Evolutionary conservation across 1,140 invertebrate genomes (phyloP), one percentile per base, ranked within the genome.

Genomic region (Drosophila orena): DNA sequence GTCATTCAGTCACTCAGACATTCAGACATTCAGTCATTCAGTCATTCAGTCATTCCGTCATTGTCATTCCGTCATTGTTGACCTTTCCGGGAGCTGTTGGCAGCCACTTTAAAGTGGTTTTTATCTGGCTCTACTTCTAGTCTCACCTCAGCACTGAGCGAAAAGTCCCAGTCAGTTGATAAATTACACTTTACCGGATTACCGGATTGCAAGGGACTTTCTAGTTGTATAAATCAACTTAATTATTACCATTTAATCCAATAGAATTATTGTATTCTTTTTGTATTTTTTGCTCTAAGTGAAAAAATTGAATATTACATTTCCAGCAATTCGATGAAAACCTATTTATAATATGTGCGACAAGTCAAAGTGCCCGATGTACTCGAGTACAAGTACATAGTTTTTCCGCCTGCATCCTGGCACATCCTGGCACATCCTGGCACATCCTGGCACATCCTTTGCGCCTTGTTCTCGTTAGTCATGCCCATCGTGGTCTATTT

Each of bases 51-150:
- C 47, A 37, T 62, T 74, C 35, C 38, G 38, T 46, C 58, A 44
- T 61, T 61, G 17, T 17, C 17, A 62, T 59, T 61, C 53, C 35
- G 24, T 61, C 44, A 52, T 52, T 52, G 84, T 88, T 86, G 83
- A 88, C 81, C 79, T 81, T 88, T 84, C 59, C 71, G 74, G 55
- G 30, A 68, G 34, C 53, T 57, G 37, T 44, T 73, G 34, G 55
- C 53, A 61, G 60, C 61, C 46, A 47, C 68, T 57, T 34, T 34
- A 50, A 15, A 50, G n/a, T 65, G 59, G 60, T 68, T 27, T 65
- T 64, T 66, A 65, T 54, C 55, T 49, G n/a, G 27, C 17, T 27
- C n/a, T 62, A 10, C 22, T 37, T 38, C 22, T 62, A 35, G 49
- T 12, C 20, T 3, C 2, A 52, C 49, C 49, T 52, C 8, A 15